A percentile compares a stretch with the other conserved stretches of the same genome.
Evolutionary conservation across 2,113 vertebrate species (phyloP).

Genomic region (Notarius lentiginosus): DNA sequence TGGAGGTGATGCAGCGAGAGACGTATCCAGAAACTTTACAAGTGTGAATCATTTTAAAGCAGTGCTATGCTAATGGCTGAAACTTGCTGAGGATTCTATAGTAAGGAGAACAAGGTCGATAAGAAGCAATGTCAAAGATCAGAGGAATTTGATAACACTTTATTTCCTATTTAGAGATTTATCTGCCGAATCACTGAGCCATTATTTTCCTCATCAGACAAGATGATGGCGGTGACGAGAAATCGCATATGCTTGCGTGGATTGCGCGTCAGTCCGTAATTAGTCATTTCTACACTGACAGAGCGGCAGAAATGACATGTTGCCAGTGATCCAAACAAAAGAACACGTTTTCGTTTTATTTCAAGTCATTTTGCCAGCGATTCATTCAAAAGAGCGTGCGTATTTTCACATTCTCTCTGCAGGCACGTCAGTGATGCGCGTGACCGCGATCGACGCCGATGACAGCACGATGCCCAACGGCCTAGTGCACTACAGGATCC

Average conservation of each 20-base stretch:
- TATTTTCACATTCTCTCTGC: constrained; percentile 46
- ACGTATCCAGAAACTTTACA: not conserved
- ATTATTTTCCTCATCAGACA: not conserved
- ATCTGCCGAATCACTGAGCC: not conserved
- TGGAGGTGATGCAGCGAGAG: not conserved
- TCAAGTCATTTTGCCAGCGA: not conserved
- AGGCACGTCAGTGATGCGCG: constrained; percentile 97
- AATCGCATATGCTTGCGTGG: not conserved
- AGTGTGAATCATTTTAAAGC: not conserved
- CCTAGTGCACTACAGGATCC: constrained; percentile 92
- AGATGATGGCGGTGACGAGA: not conserved
- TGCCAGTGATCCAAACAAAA: not conserved
- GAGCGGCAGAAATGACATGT: not conserved
- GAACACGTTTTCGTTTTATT: not conserved
- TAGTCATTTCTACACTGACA: constrained; percentile 7
- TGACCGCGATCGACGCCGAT: constrained; percentile 90
- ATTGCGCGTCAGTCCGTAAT: not conserved
- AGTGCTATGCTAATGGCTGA: not conserved
- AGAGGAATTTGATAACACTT: not conserved
- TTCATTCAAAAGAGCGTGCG: not conserved
- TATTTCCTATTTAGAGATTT: not conserved
- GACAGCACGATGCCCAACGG: constrained; percentile 91
- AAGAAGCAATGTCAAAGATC: not conserved
- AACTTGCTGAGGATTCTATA: not conserved
- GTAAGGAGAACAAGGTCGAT: not conserved